Percentiles rank a stretch among this genome's conserved stretches.
These are phyloP conservation scores for Todiramphus saurophagus DNA, from an alignment of 2,113 vertebrate genomes.

Conservation along the genomic window DNA sequence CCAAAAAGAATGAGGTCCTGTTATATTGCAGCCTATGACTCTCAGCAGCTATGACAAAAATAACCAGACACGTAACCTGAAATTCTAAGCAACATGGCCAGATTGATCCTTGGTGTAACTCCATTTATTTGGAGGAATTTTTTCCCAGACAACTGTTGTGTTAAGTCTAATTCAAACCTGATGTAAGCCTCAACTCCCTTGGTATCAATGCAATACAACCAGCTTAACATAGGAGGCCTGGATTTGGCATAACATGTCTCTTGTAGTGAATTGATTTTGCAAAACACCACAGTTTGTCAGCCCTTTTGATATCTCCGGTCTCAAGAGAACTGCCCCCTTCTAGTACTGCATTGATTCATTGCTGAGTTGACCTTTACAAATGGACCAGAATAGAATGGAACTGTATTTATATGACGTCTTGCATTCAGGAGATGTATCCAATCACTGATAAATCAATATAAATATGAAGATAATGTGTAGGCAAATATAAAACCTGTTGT, in stretches of 20 bases:
- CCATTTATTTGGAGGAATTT: not conserved
- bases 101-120: not conserved
- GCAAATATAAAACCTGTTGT: not conserved
- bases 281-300: constrained; percentile 27
- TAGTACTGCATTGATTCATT: constrained; percentile 38
- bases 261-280: constrained; percentile 10
- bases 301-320: constrained; percentile 1
- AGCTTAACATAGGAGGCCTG: not conserved
- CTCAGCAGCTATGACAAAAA: not conserved
- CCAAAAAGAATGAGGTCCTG: not conserved
- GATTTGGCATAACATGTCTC: not conserved
- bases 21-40: not conserved
- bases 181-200: not conserved
- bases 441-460: not conserved
- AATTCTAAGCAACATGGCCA: not conserved
- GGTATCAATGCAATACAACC: not conserved
- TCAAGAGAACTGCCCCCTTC: constrained; percentile 28
- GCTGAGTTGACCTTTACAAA: constrained; percentile 36
- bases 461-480: not conserved
- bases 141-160: not conserved
- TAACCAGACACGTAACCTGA: not conserved
- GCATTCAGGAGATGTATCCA: not conserved
- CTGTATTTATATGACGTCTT: not conserved
- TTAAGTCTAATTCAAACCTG: not conserved
- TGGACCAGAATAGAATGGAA: not conserved